Evolutionary conservation across 2,113 vertebrate genomes (phyloP).

Genomic region (Takifugu flavidus): DNA sequence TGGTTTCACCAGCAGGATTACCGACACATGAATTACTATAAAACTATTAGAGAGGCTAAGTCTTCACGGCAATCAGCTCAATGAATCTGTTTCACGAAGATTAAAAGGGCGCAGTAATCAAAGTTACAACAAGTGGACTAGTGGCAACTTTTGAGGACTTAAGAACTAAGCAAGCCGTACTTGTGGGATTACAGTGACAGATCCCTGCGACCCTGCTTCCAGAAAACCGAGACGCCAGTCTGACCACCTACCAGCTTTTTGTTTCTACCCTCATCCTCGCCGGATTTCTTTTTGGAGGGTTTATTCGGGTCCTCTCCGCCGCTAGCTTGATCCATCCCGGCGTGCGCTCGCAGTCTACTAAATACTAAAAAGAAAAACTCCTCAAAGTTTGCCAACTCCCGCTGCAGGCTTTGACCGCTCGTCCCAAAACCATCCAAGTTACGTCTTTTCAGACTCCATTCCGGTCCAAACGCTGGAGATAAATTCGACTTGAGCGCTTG

Average conservation of each 20-base stretch:
- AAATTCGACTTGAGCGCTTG: slow-evolving; percentile 14
- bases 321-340: slow-evolving; percentile 76
- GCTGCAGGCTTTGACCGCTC: not conserved
- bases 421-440: slow-evolving; percentile 33
- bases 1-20: not conserved
- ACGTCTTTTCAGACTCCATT: slow-evolving; percentile 68
- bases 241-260: slow-evolving; percentile 78
- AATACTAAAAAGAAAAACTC: slow-evolving; percentile 1
- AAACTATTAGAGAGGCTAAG: not conserved
- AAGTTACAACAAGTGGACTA: not conserved
- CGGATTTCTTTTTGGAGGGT: slow-evolving; percentile 74
- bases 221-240: not conserved
- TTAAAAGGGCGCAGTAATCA: not conserved
- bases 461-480: slow-evolving; percentile 21
- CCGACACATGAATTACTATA: not conserved
- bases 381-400: slow-evolving; percentile 41
- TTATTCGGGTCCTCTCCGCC: slow-evolving; percentile 78
- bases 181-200: slow-evolving; percentile 21
- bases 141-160: slow-evolving; percentile 2
- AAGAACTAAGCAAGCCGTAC: slow-evolving; percentile 14
- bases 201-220: slow-evolving; percentile 6
- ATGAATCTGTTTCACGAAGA: not conserved
- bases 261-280: slow-evolving; percentile 79
- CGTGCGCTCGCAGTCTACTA: slow-evolving; percentile 13
- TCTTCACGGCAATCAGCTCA: not conserved